Evolutionary conservation across 2,888 invertebrate genomes (phyloP), one percentile per base, ranked within the genome.

Genomic region (Drosophila buzzatii): DNA sequence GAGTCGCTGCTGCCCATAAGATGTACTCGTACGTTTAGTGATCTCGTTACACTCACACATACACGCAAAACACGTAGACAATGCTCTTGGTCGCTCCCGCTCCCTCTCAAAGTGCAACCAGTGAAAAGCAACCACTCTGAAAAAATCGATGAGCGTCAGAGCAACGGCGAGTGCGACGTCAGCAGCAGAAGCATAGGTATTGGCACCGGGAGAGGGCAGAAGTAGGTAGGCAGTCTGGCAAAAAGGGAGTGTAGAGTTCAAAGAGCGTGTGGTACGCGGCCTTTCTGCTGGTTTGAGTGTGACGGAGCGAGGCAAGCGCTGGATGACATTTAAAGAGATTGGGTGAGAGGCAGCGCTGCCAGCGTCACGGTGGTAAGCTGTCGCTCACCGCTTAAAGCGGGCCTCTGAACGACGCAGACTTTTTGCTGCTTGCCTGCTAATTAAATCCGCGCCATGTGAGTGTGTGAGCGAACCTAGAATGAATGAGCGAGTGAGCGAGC

Each of bases 31-130:
- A 57, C 61, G 47, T 63, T 70, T 27, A 89, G 73, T 86, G 86
- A 86, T 86, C 86, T 86, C 86, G 90, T 81, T 86, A 89, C 87
- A 86, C 86, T 86, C 86, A 86, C 89, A 90, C 79, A 83, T 49
- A 70, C 68, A 76, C 51, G 73, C 44, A 41, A 71, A 83, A 85
- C 63, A 63, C 85, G 80, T 80, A 80, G 74, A 78, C 73, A 80
- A 62, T 76, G 77, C 89, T 88, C 89, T 88, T 78, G 65, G 89
- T 81, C 87, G 78, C 84, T 84, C 84, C 89, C 78, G 89, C 86
- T 89, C 80, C 86, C 83, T 73, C 82, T 63, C 16, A 42, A 63
- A 86, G 79, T 77, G 81, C 87, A 86, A 74, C 79, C 70, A 68
- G 64, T 60, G 67, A 70, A 82, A 82, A 77, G 69, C 78, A 81